phyloP scores from a whole-genome alignment of 2,797 vertebrate species.

The Atherinosoma microstoma region DNA sequence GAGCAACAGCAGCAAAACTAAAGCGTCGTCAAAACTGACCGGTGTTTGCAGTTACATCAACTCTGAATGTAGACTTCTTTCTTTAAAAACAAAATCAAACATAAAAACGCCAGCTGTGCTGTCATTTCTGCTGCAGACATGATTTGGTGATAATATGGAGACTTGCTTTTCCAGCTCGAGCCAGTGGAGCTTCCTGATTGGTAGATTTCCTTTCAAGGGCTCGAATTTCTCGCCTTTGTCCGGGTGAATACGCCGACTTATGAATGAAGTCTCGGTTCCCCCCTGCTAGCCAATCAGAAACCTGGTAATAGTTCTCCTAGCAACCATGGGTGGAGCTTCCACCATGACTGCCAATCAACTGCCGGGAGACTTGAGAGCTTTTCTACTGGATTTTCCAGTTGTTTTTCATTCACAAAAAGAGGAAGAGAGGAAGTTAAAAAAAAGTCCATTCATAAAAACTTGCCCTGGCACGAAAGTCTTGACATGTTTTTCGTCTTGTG shows the following conservation, averaged over 20 bases:
- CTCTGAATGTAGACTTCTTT: neutral
- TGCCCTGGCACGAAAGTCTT: conserved; percentile 80
- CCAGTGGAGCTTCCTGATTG: conserved; percentile 78
- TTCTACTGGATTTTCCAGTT: conserved; percentile 84
- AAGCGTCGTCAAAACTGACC: neutral
- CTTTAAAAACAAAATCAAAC: too few species aligned
- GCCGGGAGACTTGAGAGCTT: conserved; percentile 49
- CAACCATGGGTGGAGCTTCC: conserved; percentile 75
- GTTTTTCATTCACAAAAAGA: conserved; percentile 91
- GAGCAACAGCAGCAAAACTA: conserved; percentile 16
- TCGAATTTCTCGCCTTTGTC: conserved; percentile 87
- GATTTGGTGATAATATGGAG: conserved; percentile 56
- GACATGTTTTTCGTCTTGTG: conserved; percentile 78
- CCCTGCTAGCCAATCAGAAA: conserved; percentile 73
- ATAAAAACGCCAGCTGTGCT: conserved; percentile 38
- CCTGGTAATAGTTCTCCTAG: conserved; percentile 50
- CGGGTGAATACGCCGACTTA: conserved; percentile 83
- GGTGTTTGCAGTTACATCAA: neutral
- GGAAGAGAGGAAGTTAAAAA: conserved; percentile 39
- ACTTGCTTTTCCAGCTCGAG: conserved; percentile 72
- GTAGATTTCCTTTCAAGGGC: conserved; percentile 84
- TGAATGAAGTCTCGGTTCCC: conserved; percentile 85
- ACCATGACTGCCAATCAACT: conserved; percentile 68
- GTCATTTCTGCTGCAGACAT: conserved; percentile 55
- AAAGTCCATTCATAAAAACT: conserved; percentile 87